Conservation (phyloP, 2,888 invertebrate species). For the Drosophila vallismaia region DNA sequence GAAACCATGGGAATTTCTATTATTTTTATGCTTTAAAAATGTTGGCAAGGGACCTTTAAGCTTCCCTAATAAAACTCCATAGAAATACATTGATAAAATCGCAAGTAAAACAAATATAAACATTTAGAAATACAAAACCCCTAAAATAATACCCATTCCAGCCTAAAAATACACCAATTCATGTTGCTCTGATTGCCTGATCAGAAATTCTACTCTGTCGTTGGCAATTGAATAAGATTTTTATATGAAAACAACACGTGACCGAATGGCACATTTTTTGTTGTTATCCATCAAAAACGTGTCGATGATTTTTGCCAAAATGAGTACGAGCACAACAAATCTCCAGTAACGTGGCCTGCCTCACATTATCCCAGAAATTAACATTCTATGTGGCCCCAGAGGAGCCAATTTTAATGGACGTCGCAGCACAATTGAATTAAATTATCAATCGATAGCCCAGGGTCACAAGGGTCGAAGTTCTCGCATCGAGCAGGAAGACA, state of each 20-base stretch:
- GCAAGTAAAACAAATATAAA: constrained; percentile 14
- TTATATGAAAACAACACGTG: constrained; percentile 50
- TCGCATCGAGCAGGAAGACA: constrained; percentile 11
- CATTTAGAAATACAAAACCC: constrained; percentile 3
- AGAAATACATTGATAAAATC: background rate
- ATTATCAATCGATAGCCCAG: constrained; percentile 70
- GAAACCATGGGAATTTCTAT: background rate
- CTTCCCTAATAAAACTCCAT: background rate
- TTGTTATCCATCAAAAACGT: constrained; percentile 48
- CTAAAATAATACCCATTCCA: constrained; percentile 2
- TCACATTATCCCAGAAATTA: constrained; percentile 50
- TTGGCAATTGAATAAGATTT: constrained; percentile 38
- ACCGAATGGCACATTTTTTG: constrained; percentile 33
- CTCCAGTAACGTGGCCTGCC: constrained; percentile 46
- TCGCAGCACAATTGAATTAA: constrained; percentile 70
- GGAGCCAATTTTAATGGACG: constrained; percentile 69
- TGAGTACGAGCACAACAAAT: constrained; percentile 9
- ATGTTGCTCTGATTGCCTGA: constrained; percentile 34
- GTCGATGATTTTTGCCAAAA: constrained; percentile 36
- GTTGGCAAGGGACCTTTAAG: background rate
- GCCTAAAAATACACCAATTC: background rate
- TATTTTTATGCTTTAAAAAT: background rate
- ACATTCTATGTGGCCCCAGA: constrained; percentile 45
- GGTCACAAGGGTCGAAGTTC: constrained; percentile 49
- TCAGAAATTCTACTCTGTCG: constrained; percentile 34